Conservation (phyloP, 2,113 vertebrate genomes). For the Psittacula cyanocephala region DNA sequence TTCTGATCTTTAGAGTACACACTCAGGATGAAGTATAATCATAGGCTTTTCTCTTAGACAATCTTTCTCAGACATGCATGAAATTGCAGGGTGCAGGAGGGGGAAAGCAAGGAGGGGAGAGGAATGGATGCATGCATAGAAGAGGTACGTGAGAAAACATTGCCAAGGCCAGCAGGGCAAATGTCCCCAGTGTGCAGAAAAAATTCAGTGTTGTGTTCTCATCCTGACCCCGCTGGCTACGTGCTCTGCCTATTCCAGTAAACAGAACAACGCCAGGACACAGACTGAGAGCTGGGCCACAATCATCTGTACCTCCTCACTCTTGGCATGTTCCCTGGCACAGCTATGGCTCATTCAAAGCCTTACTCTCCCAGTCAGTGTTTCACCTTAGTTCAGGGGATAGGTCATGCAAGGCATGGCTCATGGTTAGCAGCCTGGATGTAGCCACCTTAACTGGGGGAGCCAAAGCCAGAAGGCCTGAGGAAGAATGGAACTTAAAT, state of each 20-base stretch:
- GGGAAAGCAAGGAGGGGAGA: neutral
- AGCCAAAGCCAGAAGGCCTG: accelerated
- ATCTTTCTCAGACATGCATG: neutral
- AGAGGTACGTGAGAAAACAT: neutral
- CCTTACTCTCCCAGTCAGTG: neutral
- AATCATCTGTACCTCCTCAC: neutral
- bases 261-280: neutral
- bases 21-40: neutral
- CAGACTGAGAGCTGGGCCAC: neutral
- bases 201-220: neutral
- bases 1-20: neutral
- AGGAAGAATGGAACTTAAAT: neutral
- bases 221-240: neutral
- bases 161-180: constrained; percentile 32
- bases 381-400: neutral
- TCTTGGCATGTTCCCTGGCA: neutral
- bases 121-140: neutral
- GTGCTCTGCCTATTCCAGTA: constrained; percentile 17
- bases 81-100: neutral
- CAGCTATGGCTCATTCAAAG: neutral
- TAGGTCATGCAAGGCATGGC: neutral
- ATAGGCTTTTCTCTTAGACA: neutral
- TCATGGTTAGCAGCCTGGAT: neutral
- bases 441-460: neutral
- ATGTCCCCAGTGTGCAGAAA: constrained; percentile 6